phyloP scores from a whole-genome alignment of 2,797 vertebrate genomes.

The Epinephelus awoara region DNA sequence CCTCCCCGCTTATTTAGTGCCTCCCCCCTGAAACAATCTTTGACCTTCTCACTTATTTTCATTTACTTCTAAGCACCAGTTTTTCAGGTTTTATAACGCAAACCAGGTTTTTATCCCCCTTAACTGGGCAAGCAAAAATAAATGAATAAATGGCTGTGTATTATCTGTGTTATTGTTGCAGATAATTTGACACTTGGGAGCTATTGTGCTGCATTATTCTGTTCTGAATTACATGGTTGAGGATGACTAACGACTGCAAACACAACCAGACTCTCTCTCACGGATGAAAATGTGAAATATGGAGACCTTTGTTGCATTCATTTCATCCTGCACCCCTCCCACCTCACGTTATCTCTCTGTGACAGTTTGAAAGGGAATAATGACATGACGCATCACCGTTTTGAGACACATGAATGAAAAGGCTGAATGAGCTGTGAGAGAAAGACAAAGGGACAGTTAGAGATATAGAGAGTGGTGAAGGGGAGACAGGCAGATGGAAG shows the following conservation, averaged over 20 bases:
- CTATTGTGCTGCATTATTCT: slow-evolving; percentile 22
- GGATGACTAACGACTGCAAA: slow-evolving; percentile 50
- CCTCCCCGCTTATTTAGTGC: neutral
- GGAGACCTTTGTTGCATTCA: slow-evolving; percentile 40
- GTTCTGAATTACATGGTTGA: slow-evolving; percentile 24
- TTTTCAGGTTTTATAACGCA: slow-evolving; percentile 4
- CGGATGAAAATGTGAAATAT: slow-evolving; percentile 35
- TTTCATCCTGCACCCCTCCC: slow-evolving; percentile 29
- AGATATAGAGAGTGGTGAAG: slow-evolving; percentile 41
- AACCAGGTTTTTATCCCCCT: slow-evolving; percentile 3
- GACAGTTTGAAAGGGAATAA: slow-evolving; percentile 66
- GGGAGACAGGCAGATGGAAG: slow-evolving; percentile 50
- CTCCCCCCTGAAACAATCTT: slow-evolving; percentile 1
- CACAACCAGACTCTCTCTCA: slow-evolving; percentile 17
- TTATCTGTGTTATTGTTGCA: slow-evolving; percentile 24
- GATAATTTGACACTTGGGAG: slow-evolving; percentile 34
- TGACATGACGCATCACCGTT: slow-evolving; percentile 51
- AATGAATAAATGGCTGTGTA: slow-evolving; percentile 12
- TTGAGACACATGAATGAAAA: slow-evolving; percentile 48
- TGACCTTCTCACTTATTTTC: slow-evolving; percentile 9
- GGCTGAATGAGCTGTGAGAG: slow-evolving; percentile 43
- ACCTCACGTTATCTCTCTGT: slow-evolving; percentile 50
- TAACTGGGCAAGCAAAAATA: slow-evolving; percentile 18
- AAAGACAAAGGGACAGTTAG: slow-evolving; percentile 64
- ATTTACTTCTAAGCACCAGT: slow-evolving; percentile 10